Evolutionary conservation across 2,888 invertebrate species (phyloP), one percentile per base, ranked within the genome.

Genomic region (Lapara coniferarum): DNA sequence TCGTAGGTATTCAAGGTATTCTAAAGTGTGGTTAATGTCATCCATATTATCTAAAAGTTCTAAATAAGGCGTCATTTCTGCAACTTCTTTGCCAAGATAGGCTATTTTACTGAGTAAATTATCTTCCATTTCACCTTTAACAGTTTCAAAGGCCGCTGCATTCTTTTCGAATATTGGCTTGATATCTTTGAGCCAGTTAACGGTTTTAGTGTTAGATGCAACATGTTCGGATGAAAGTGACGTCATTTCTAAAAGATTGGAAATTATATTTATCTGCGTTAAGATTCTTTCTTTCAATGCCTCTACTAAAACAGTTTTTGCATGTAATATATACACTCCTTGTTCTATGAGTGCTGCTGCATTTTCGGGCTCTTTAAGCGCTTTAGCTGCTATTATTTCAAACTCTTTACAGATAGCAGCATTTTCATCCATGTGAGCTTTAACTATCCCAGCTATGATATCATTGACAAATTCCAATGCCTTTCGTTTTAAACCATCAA

Each of bases 121-220:
- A 81, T 98, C 98, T 90, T 99, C 98, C 87, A 98, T 96, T 76
- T 97, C 96, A 74, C 95, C 96, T 90, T 98, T 98, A 70, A 95
- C 96, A 25, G 96, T 94, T 90, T 98, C 98, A 83, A 96, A 97
- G 77, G 96, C 93, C 12, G 95, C 95, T 66, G 97, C 96, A 85
- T 97, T 98, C 78, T 95, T 95, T 51, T 98, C 97, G 81, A 98
- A 96, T 70, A 98, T 95, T 0, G 97, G 96, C 80, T 96, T 96
- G 67, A 98, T 98, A 53, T 96, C 94, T 72, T 95, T 95, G 1
- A 98, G 90, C 98, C 98, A 98, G 76, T 96, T 96, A 0, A 98
- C 96, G 0, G 98, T 97, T 58, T 91, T 94, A n/a, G 97, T 95
- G 82, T 98, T 98, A 3, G 97, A 92, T 67, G 95, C 95, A 57